phyloP scores from a whole-genome alignment of 2,888 invertebrate species.

The Chirona hameri region DNA sequence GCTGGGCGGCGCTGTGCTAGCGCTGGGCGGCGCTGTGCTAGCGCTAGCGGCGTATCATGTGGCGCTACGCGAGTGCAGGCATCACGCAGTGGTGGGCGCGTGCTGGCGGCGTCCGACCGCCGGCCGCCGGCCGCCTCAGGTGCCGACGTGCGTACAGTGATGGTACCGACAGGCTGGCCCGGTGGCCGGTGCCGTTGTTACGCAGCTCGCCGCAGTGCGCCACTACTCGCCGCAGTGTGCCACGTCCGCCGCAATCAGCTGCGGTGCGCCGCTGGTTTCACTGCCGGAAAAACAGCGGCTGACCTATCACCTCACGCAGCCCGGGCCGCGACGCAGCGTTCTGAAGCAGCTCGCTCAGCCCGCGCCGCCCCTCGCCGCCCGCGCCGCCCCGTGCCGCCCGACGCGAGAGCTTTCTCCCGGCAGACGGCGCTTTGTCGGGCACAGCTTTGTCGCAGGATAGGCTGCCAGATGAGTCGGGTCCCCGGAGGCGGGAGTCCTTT shows the following conservation, averaged over 20 bases:
- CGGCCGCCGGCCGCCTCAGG: too few relatives aligned
- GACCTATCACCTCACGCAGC: background rate
- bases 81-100: too few relatives aligned
- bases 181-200: background rate
- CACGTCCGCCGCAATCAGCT: background rate
- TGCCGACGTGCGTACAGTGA: too few relatives aligned
- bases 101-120: too few relatives aligned
- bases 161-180: background rate
- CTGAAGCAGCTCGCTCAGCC: background rate
- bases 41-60: too few relatives aligned
- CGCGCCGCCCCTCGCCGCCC: background rate
- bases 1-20: too few relatives aligned
- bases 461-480: too few relatives aligned
- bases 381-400: background rate
- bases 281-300: background rate
- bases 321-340: background rate
- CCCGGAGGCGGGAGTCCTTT: too few relatives aligned
- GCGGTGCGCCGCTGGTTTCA: background rate
- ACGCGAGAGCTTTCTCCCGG: background rate
- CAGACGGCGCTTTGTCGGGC: too few relatives aligned
- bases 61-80: too few relatives aligned
- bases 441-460: too few relatives aligned
- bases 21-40: too few relatives aligned
- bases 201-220: background rate
- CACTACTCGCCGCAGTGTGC: background rate